A percentile compares a stretch with the other conserved stretches of the same genome.
Evolutionary conservation across 2,797 vertebrate species (phyloP).

Genomic region (Lerista edwardsae): DNA sequence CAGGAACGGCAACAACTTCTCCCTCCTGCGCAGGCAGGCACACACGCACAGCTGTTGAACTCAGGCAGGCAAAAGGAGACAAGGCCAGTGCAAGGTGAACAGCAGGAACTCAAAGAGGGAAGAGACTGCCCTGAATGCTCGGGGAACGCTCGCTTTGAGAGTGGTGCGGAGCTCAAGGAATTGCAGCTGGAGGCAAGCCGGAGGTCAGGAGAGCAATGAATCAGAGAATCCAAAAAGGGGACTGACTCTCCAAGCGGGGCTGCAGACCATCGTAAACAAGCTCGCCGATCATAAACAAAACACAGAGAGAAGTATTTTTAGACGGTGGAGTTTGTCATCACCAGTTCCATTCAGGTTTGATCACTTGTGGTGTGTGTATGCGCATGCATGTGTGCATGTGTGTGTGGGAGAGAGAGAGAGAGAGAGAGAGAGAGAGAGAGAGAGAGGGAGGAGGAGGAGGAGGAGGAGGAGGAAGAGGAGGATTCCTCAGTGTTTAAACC

Average conservation of each 20-base stretch:
- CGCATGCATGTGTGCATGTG: too few relatives aligned
- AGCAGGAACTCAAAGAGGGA: not conserved
- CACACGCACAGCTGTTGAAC: conserved; percentile 30
- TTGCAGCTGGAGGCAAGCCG: conserved; percentile 58
- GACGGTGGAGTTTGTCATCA: not conserved
- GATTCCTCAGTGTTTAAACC: not conserved
- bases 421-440: not conserved
- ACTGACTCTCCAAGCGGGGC: conserved; percentile 73
- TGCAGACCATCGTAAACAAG: conserved; percentile 70
- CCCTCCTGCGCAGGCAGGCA: not conserved
- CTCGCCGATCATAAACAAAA: conserved; percentile 52
- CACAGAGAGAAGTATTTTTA: not conserved
- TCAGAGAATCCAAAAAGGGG: conserved; percentile 67
- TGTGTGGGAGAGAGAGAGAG: not conserved
- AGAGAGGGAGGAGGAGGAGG: too few relatives aligned
- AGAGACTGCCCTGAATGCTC: conserved; percentile 16
- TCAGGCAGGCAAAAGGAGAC: conserved; percentile 64
- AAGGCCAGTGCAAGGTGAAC: conserved; percentile 70
- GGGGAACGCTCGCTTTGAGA: conserved; percentile 20
- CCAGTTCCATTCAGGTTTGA: not conserved
- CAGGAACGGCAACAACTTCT: conserved; percentile 72
- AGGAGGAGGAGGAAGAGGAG: not conserved
- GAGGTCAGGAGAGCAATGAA: conserved; percentile 75
- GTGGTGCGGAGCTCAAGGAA: conserved; percentile 53
- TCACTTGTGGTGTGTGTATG: too few relatives aligned